A percentile compares a stretch with the other conserved stretches of the same genome.
Conservation (phyloP, 1,140 invertebrate species). For the Bradysia coprophila region DNA sequence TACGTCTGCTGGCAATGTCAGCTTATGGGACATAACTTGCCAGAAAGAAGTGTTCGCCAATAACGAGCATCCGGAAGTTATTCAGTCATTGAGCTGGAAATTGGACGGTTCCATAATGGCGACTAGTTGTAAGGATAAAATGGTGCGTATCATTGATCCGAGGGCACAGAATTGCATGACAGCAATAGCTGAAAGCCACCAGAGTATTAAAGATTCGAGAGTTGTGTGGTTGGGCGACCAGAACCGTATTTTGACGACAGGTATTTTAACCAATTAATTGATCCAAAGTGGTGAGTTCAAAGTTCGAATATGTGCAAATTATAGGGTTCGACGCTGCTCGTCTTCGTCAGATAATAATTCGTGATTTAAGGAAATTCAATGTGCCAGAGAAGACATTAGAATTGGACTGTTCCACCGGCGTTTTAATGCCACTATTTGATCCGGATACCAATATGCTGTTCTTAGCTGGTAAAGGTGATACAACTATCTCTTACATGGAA, state of each 20-base stretch:
- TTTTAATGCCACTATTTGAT: slow-evolving; percentile 78
- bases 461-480: slow-evolving; percentile 81
- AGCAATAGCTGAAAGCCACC: slow-evolving; percentile 52
- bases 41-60: slow-evolving; percentile 63
- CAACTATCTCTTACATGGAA: slow-evolving; percentile 72
- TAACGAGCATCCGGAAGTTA: slow-evolving; percentile 60
- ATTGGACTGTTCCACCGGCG: slow-evolving; percentile 78
- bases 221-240: slow-evolving; percentile 75
- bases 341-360: slow-evolving; percentile 66
- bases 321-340: slow-evolving; percentile 51
- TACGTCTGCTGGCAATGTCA: slow-evolving; percentile 58
- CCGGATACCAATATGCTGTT: slow-evolving; percentile 87
- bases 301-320: not conserved
- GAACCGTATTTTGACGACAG: slow-evolving; percentile 65
- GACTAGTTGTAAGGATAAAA: slow-evolving; percentile 64
- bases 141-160: slow-evolving; percentile 63
- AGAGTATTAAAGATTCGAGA: slow-evolving; percentile 77
- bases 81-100: slow-evolving; percentile 72
- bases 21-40: slow-evolving; percentile 70
- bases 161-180: slow-evolving; percentile 37
- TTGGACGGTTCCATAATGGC: slow-evolving; percentile 40
- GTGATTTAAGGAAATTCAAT: slow-evolving; percentile 66
- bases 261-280: slow-evolving; percentile 14
- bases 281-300: not conserved
- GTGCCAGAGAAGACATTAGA: slow-evolving; percentile 59